A percentile compares a stretch with the other conserved stretches of the same genome.
phyloP scores from a whole-genome alignment of 2,113 vertebrate genomes.

The Tonatia bakeri region DNA sequence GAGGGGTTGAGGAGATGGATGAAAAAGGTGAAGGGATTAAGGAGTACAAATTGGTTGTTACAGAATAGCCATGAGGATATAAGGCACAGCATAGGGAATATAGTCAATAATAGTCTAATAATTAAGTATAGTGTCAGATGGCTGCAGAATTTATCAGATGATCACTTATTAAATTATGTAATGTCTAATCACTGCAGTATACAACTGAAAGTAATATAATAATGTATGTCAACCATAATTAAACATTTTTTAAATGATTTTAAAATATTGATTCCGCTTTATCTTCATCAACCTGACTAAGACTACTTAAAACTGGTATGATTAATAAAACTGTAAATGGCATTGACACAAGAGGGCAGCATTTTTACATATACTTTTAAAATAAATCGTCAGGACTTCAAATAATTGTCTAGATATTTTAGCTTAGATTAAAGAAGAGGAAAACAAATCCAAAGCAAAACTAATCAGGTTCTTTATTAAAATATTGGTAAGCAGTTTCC shows the following conservation, averaged over 20 bases:
- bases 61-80: too few species aligned
- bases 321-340: neutral
- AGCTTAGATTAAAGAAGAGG: neutral
- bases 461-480: neutral
- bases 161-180: too few species aligned
- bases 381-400: neutral
- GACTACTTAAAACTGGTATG: neutral
- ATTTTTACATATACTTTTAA: slow-evolving; percentile 9
- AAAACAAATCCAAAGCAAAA: neutral
- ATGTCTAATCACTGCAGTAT: too few species aligned
- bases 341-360: slow-evolving; percentile 2
- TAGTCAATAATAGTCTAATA: too few species aligned
- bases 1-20: too few species aligned
- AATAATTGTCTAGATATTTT: neutral
- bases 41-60: too few species aligned
- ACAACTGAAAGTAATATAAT: too few species aligned
- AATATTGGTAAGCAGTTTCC: neutral
- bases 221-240: too few species aligned
- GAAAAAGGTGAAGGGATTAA: too few species aligned
- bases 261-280: neutral
- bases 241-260: neutral
- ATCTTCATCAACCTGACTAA: neutral
- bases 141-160: too few species aligned
- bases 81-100: too few species aligned
- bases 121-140: too few species aligned